Conservation (phyloP, 2,113 vertebrate genomes). For the Tringa solitaria region DNA sequence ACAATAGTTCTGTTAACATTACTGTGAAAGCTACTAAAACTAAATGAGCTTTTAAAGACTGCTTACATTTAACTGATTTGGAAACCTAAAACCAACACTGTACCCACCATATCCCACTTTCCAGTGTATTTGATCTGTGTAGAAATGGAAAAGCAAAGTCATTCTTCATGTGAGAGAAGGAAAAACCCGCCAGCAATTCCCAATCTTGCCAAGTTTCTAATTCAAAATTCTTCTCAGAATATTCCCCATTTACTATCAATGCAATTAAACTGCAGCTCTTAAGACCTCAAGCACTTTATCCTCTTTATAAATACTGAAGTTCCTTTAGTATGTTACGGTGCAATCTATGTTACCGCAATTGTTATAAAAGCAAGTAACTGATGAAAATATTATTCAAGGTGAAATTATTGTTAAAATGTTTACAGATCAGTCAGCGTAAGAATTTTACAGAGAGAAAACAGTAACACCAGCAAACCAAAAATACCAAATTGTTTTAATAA, state of each 20-base stretch:
- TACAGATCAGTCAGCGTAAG: neutral
- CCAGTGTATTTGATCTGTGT: neutral
- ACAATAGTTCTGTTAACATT: slow-evolving; percentile 41
- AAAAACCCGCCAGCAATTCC: neutral
- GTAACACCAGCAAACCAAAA: neutral
- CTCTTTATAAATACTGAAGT: neutral
- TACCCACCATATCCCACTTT: neutral
- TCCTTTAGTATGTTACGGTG: neutral
- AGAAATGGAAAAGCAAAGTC: neutral
- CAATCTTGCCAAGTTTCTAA: neutral
- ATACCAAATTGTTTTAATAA: neutral
- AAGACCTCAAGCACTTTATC: neutral
- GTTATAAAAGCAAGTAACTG: neutral
- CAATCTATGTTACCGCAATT: neutral
- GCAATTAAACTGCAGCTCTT: neutral
- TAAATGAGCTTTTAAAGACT: neutral
- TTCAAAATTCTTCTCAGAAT: neutral
- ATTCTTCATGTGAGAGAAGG: neutral
- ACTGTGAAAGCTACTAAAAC: neutral
- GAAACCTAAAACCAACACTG: neutral
- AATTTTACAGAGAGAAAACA: neutral
- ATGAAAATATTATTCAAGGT: neutral
- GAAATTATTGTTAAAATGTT: neutral
- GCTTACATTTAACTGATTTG: neutral
- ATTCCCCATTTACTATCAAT: neutral